phyloP scores from a whole-genome alignment of 2,113 vertebrate species.

The Tapirus terrestris region DNA sequence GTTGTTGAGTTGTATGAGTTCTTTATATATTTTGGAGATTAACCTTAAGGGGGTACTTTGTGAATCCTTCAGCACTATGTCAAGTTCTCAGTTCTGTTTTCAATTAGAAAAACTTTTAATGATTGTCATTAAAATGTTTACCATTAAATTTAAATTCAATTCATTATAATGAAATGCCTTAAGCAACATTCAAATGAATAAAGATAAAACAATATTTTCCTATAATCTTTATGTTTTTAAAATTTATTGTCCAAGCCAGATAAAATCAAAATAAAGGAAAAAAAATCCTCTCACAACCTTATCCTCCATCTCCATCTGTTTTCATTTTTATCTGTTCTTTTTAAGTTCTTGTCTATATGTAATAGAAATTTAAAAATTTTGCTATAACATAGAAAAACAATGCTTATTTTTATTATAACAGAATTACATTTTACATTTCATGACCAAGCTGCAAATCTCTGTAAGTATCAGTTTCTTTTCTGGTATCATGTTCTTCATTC shows the following conservation, averaged over 20 bases:
- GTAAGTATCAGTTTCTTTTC: not conserved
- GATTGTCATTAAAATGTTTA: slow-evolving; percentile 13
- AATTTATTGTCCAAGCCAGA: not conserved
- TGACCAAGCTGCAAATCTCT: slow-evolving; percentile 2
- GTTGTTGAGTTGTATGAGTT: no score
- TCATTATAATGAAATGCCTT: slow-evolving; percentile 9
- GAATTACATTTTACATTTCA: not conserved
- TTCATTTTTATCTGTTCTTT: not conserved
- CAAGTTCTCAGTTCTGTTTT: not conserved
- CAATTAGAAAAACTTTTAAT: not conserved
- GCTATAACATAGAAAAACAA: not conserved
- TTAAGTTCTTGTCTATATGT: not conserved
- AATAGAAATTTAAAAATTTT: not conserved
- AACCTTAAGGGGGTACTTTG: not conserved
- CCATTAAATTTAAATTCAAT: not conserved
- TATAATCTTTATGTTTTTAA: slow-evolving; percentile 20
- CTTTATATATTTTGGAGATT: no score
- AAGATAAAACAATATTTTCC: slow-evolving; percentile 8
- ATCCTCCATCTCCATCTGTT: not conserved
- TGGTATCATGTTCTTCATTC: not conserved
- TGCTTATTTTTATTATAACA: slow-evolving; percentile 35
- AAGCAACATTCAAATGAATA: slow-evolving; percentile 6
- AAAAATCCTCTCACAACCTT: not conserved
- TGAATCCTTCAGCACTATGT: not conserved
- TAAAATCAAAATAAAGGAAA: slow-evolving; percentile 10